Conservation (phyloP, 2,888 invertebrate species). For the Ochropacha duplaris region DNA sequence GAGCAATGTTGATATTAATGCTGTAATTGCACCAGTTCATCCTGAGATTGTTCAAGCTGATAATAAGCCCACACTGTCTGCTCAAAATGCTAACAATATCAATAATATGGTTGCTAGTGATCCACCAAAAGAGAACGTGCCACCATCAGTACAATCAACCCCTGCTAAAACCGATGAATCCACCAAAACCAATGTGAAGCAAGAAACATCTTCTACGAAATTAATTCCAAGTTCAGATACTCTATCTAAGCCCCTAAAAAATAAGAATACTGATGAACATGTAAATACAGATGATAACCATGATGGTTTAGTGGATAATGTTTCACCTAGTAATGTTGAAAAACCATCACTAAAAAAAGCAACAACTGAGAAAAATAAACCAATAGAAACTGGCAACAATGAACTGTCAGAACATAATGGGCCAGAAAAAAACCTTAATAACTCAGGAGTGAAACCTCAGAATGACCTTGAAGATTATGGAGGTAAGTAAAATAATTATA, state of each 20-base stretch:
- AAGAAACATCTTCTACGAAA: not conserved
- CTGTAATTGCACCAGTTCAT: constrained; percentile 6
- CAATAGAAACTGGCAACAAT: not conserved
- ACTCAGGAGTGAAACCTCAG: constrained; percentile 9
- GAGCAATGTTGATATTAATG: constrained; percentile 12
- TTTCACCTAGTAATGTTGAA: not conserved
- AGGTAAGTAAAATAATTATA: no score
- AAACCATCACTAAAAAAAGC: not conserved
- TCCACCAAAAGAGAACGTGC: not conserved
- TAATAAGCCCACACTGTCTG: not conserved
- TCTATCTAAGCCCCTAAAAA: not conserved
- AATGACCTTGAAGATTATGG: constrained; percentile 10
- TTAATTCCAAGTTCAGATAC: not conserved
- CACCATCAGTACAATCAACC: not conserved
- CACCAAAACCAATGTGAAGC: not conserved
- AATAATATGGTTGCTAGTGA: not conserved
- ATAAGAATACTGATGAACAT: not conserved
- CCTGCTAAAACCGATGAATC: not conserved
- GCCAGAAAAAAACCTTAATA: constrained; percentile 8
- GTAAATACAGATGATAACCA: not conserved
- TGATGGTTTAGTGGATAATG: not conserved
- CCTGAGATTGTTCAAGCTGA: constrained; percentile 1
- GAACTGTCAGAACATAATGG: not conserved
- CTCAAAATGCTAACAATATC: not conserved
- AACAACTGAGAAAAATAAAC: not conserved